Base-by-base conservation (phyloP, 2,113 vertebrate genomes). In the Microcebus ravelobensis region DNA sequence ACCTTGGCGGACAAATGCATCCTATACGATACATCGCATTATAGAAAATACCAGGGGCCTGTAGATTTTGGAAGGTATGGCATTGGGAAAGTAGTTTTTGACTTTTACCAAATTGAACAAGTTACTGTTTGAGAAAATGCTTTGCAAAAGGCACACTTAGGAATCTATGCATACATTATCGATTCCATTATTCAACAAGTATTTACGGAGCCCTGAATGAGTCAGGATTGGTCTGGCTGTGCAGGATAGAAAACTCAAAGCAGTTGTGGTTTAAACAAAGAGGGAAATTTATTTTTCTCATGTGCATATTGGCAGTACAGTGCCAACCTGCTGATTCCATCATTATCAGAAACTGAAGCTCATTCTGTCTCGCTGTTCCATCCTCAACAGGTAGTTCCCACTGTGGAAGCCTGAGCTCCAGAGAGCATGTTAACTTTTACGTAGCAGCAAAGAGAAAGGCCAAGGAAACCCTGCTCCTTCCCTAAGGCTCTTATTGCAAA, bases 251-350 rank as follows among this genome's bases (percentile, higher is more conserved):
- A 77, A 79, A 59, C 34, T 39, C 10, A n/a, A 42, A 59, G 83
- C 18, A 15, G 73, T 15, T n/a, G 74, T 23, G 18, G 61, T 68
- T 81, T 67, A 68, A 70, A 77, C 45, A 36, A 21, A 34, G 25
- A 80, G n/a, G 42, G 23, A 34, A 18, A 21, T 5, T 68, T 25
- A 3, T 42, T 29, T 27, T 21, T 87, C 14, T 39, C 42, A 15
- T 3, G 7, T 8, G n/a, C 63, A 50, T 0, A 9, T 0, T 7
- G 76, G 68, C 45, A 21, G 63, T 0, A 20, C 29, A 39, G 39
- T 3, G 17, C 34, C 34, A 39, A n/a, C 0, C 0, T 21, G 61
- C 27, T 2, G 1, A 4, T 6, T 65, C 36, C 15, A 6, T 0
- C 31, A n/a, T 31, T 3, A 10, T 31, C 3, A 71, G 76, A 29